Conservation (phyloP, 2,113 vertebrate genomes). For the Nannospalax galili region DNA sequence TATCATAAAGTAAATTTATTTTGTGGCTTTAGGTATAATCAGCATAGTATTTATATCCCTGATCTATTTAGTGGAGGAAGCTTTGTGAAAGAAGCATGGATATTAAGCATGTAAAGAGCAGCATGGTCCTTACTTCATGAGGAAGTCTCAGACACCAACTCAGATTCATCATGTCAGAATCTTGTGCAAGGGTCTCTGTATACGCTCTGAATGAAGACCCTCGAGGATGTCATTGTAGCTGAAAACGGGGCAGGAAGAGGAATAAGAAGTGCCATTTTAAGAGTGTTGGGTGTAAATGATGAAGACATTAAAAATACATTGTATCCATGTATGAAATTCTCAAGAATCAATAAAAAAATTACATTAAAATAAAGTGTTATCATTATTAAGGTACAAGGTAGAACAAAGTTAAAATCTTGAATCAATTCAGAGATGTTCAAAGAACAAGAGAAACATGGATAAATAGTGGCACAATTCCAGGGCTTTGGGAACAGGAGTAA, state of each 20-base stretch:
- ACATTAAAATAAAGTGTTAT: too few species aligned
- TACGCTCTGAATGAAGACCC: background rate
- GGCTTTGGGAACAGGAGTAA: background rate
- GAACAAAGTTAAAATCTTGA: background rate
- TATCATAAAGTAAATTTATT: too few species aligned
- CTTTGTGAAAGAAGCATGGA: background rate
- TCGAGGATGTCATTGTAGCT: too few species aligned
- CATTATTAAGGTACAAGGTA: background rate
- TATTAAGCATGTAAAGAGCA: background rate
- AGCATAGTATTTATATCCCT: background rate
- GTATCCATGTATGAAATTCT: too few species aligned
- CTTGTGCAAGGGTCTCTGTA: background rate
- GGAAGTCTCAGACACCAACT: too few species aligned
- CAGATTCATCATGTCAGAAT: background rate
- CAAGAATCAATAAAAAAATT: too few species aligned
- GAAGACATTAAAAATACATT: too few species aligned
- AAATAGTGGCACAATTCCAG: fast-evolving
- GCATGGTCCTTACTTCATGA: background rate
- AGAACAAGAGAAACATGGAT: background rate
- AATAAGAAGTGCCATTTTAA: background rate
- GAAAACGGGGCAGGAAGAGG: background rate
- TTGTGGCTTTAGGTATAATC: background rate
- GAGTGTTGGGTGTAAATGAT: too few species aligned
- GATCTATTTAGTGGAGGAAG: background rate
- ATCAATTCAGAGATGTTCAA: background rate